A percentile compares a stretch with the other conserved stretches of the same genome.
Evolutionary conservation across 2,888 invertebrate genomes (phyloP).

Genomic region (Elysia crispata): DNA sequence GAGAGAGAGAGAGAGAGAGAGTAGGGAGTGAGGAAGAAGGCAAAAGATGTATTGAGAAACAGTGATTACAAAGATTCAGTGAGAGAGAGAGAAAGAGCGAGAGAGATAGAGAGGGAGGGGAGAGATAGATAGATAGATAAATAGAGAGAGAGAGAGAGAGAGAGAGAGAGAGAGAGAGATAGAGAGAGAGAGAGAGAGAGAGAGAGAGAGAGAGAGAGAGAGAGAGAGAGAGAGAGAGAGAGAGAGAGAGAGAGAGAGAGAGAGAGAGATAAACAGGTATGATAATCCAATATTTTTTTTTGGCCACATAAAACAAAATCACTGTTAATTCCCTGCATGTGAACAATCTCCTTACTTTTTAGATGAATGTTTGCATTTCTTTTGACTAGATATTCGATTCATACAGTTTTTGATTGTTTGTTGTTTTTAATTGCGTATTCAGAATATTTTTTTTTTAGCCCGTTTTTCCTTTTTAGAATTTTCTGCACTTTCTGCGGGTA

Average conservation of each 20-base stretch:
- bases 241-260: slow-evolving; percentile 35
- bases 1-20: slow-evolving; percentile 11
- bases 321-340: too few species aligned
- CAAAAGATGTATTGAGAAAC: too few species aligned
- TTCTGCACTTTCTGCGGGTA: too few species aligned
- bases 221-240: not conserved
- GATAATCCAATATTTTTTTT: too few species aligned
- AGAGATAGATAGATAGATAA: slow-evolving; percentile 13
- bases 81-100: not conserved
- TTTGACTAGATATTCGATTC: not conserved
- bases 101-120: not conserved
- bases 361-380: too few species aligned
- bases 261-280: slow-evolving; percentile 16
- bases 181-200: slow-evolving; percentile 31
- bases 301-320: too few species aligned
- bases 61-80: not conserved
- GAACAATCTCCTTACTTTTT: too few species aligned
- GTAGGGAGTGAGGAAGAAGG: not conserved
- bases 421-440: too few species aligned
- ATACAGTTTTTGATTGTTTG: too few species aligned
- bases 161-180: slow-evolving; percentile 7
- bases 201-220: not conserved
- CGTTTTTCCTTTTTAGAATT: too few species aligned
- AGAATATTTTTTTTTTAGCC: too few species aligned
- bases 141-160: not conserved